Conservation (phyloP, 2,113 vertebrate species). For the Myotis brandtii region DNA sequence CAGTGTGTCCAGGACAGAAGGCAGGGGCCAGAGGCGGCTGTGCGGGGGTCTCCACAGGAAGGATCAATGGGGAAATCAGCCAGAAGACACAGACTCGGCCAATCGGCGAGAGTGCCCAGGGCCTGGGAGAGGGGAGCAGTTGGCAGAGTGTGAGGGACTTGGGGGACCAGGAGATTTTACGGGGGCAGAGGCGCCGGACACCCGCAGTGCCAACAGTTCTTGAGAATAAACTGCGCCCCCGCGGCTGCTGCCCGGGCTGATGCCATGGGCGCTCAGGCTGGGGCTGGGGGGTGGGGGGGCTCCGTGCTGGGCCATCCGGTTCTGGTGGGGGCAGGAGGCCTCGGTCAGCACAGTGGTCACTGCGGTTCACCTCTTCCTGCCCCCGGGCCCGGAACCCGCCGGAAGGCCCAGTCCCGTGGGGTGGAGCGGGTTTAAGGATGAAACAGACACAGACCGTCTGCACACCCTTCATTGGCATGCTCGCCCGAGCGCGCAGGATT, state of each 20-base stretch:
- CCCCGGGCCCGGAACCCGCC: no score
- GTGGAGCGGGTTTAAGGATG: background rate
- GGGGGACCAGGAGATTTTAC: background rate
- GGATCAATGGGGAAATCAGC: background rate
- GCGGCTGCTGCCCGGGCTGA: fast-evolving
- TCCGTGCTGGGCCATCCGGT: background rate
- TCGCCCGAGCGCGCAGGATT: slow-evolving; percentile 27
- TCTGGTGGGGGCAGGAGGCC: no score
- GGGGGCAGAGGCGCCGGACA: fast-evolving
- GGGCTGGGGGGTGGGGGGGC: no score
- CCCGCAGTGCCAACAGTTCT: fast-evolving
- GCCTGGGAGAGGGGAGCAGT: background rate
- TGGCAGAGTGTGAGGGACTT: background rate
- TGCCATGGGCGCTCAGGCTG: fast-evolving
- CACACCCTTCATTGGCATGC: background rate
- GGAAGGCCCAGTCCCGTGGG: background rate
- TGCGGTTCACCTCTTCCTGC: background rate
- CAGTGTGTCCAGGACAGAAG: background rate
- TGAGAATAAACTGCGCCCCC: no score
- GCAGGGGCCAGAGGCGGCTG: background rate
- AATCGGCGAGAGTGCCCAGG: background rate
- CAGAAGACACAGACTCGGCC: background rate
- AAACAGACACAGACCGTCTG: no score
- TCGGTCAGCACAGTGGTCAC: background rate
- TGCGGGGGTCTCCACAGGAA: background rate